Percentiles rank a stretch among this genome's conserved stretches.
Evolutionary conservation across 2,797 vertebrate species (phyloP).

Genomic region (Thripadectes ignobilis): DNA sequence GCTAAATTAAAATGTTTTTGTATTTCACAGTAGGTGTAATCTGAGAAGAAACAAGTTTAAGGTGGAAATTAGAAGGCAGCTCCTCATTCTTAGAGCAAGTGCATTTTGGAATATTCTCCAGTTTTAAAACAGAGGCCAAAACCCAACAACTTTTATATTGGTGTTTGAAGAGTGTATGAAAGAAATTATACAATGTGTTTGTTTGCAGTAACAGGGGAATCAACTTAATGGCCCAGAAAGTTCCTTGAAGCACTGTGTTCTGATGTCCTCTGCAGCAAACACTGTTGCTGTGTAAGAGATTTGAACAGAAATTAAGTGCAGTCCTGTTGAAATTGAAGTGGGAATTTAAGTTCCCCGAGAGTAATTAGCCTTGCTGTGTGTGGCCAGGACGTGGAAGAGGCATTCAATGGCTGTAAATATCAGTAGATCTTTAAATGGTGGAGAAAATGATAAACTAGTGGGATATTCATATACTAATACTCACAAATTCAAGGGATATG

Average conservation of each 20-base stretch:
- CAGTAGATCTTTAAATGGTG: constrained; percentile 8
- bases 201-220: constrained; percentile 43
- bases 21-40: background rate
- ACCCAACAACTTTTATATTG: background rate
- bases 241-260: background rate
- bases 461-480: background rate
- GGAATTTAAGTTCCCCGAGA: constrained; percentile 47
- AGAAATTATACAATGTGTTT: constrained; percentile 42
- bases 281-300: constrained; percentile 12
- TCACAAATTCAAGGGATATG: background rate
- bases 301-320: constrained; percentile 49
- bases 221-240: constrained; percentile 50
- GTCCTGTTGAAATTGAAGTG: constrained; percentile 62
- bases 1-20: background rate
- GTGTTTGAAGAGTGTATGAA: background rate
- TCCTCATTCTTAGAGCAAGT: constrained; percentile 10
- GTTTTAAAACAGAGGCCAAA: background rate
- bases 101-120: background rate
- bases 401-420: constrained; percentile 17
- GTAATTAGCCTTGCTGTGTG: constrained; percentile 62
- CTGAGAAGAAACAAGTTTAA: background rate
- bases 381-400: constrained; percentile 37
- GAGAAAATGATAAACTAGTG: background rate
- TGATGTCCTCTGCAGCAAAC: constrained; percentile 13
- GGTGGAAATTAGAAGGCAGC: background rate